Conservation (phyloP, 2,888 invertebrate genomes). For the Plagodis dolabraria region DNA sequence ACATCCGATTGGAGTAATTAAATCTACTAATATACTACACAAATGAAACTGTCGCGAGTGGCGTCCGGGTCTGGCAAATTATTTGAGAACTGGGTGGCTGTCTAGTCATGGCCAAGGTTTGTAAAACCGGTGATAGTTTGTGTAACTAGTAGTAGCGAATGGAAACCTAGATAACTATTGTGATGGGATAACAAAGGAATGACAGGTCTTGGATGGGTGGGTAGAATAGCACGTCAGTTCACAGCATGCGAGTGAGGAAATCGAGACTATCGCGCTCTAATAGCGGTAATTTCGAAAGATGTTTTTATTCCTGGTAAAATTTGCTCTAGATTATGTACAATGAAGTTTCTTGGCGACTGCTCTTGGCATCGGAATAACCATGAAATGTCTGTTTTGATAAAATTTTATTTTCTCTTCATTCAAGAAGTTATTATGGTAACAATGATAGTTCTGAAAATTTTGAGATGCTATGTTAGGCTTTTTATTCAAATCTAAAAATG, state of each 20-base stretch:
- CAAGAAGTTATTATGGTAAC: no score
- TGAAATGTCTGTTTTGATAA: not conserved
- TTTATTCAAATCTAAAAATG: no score
- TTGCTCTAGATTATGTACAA: conserved; percentile 16
- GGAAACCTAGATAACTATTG: conserved; percentile 65
- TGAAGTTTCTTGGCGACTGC: conserved; percentile 2
- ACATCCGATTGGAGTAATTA: conserved; percentile 30
- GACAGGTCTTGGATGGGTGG: conserved; percentile 57
- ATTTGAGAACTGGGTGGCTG: conserved; percentile 44
- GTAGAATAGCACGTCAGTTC: conserved; percentile 51
- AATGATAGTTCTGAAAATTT: no score
- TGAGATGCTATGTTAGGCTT: no score
- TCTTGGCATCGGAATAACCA: not conserved
- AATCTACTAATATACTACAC: conserved; percentile 12
- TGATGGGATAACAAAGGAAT: conserved; percentile 69
- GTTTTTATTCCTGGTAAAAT: conserved; percentile 25
- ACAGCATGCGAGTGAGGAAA: conserved; percentile 56
- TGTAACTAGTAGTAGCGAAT: conserved; percentile 35
- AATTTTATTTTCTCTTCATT: no score
- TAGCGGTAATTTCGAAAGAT: conserved; percentile 51
- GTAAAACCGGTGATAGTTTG: conserved; percentile 22
- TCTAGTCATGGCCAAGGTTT: conserved; percentile 33
- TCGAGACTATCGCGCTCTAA: conserved; percentile 48
- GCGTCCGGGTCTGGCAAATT: conserved; percentile 25
- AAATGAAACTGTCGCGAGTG: conserved; percentile 33